Evolutionary conservation across 2,113 vertebrate genomes (phyloP), one percentile per base, ranked within the genome.

Genomic region (Elgaria multicarinata): DNA sequence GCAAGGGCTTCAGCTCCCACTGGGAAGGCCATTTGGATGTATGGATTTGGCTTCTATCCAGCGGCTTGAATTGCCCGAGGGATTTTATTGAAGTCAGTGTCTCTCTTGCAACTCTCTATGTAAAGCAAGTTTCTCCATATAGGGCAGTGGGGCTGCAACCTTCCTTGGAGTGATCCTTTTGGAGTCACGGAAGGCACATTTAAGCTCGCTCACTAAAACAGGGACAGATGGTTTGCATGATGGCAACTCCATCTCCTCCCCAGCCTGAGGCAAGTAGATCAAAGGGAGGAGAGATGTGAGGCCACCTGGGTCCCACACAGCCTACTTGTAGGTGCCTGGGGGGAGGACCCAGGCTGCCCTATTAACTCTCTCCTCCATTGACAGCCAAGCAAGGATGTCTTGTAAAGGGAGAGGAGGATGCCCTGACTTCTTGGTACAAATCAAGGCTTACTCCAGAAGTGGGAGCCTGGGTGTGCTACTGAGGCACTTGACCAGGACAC

Each of bases 41-140:
- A 84, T 89, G 62, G 88, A 89, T 89, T 89, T 85, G 88, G n/a
- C 44, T 85, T 58, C 75, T 39, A 85, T 85, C 72, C 36, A 77
- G 28, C 69, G 72, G 62, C 31, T 50, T 50, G 42, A 66, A 69
- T 79, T 39, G 62, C 71, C 75, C 55, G 72, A 14, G 74, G 74
- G 74, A 69, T 69, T 69, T 84, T 78, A 78, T 24, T 46, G 10
- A 7, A 33, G 44, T 53, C 20, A 85, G 24, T 72, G 42, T 53
- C 33, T 78, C 74, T 89, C 82, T n/a, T 13, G 71, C 26, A 67
- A 16, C 26, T 7, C 53, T 13, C 13, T 31, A 26, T 26, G 36
- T 62, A 67, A 84, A 78, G 22, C 44, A 84, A 50, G 71, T 67
- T 42, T 77, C 22, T 31, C 72, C 72, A 77, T 69, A 67, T 67